Evolutionary conservation across 2,888 invertebrate genomes (phyloP), one percentile per base, ranked within the genome.

Genomic region (Torymus aiolomorphi): DNA sequence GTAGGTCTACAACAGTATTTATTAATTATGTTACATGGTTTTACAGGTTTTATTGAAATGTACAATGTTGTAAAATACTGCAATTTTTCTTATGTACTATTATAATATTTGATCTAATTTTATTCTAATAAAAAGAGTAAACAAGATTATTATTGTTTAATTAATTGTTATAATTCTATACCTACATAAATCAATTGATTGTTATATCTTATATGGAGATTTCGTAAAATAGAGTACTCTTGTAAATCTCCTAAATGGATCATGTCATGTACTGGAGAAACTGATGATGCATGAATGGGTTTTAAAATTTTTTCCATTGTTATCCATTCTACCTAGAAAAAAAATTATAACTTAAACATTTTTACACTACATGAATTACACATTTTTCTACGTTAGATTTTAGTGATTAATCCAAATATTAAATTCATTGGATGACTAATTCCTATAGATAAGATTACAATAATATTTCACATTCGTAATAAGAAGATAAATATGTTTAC

Each of bases 221-320:
- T 98, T 76, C 97, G 92, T 57, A 98, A 92, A 83, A 98, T 98
- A 2, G 98, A 97, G 86, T 97, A 96, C 88, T 98, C 98, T 89
- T 98, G 97, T 63, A 98, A 92, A 90, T 98, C 98, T 1, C 97
- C 97, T 57, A 98, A 92, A 52, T 95, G 95, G 85, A 98, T 98
- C 98, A 98, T 98, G 89, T 98, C 98, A 88, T 98, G 97, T 14
- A 98, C 97, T 49, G 96, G 96, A 78, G 93, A 92, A 67, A 95
- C 92, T 0, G 97, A 97, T 16, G 97, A 95, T 5, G 94, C 91
- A 88, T 97, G 96, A 92, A 97, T 94, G 3, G 94, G 92, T 87
- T 95, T 95, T 75, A 94, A 87, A 51, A 95, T 92, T 88, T 94
- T 93, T n/a, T 91, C 91, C 0, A 92, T 90, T 1, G 92, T 89